Evolutionary conservation across 2,888 invertebrate species (phyloP).

Genomic region (Drosophila pseudotakahashii): DNA sequence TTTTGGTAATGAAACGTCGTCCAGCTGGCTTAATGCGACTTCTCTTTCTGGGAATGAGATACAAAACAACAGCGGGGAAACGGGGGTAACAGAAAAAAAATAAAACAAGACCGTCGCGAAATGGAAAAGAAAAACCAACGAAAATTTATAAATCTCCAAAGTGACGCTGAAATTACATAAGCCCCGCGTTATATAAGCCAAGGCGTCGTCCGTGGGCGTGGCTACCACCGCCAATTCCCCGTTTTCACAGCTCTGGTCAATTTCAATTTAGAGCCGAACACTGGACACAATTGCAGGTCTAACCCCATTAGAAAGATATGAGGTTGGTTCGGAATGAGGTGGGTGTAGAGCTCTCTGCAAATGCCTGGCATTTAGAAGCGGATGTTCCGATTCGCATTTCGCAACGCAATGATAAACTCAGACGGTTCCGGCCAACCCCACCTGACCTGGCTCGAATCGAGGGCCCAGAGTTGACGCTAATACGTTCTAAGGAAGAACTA

Average conservation of each 20-base stretch:
- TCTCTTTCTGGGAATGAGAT: slow-evolving; percentile 50
- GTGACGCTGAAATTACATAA: slow-evolving; percentile 76
- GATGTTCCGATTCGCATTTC: slow-evolving; percentile 81
- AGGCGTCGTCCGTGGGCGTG: slow-evolving; percentile 34
- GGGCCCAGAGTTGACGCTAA: slow-evolving; percentile 36
- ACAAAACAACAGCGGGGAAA: slow-evolving; percentile 23
- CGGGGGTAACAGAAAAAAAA: slow-evolving; percentile 8
- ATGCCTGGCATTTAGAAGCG: slow-evolving; percentile 76
- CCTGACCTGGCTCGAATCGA: slow-evolving; percentile 32
- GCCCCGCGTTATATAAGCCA: slow-evolving; percentile 69
- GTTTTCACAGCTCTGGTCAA: slow-evolving; percentile 56
- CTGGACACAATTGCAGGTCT: slow-evolving; percentile 49
- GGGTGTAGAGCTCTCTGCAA: slow-evolving; percentile 34
- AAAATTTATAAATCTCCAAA: slow-evolving; percentile 74
- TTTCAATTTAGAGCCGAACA: slow-evolving; percentile 55
- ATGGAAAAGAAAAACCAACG: slow-evolving; percentile 42
- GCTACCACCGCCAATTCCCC: slow-evolving; percentile 22
- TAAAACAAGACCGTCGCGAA: slow-evolving; percentile 29
- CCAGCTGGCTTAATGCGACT: slow-evolving; percentile 74
- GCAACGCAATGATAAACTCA: slow-evolving; percentile 78
- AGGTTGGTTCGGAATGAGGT: neutral
- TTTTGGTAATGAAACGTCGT: slow-evolving; percentile 75
- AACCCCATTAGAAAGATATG: slow-evolving; percentile 67
- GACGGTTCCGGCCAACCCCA: slow-evolving; percentile 65
- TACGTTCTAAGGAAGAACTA: slow-evolving; percentile 12